A percentile compares a stretch with the other conserved stretches of the same genome.
Evolutionary conservation across 2,797 vertebrate species (phyloP).

Genomic region (Anguilla megastoma): DNA sequence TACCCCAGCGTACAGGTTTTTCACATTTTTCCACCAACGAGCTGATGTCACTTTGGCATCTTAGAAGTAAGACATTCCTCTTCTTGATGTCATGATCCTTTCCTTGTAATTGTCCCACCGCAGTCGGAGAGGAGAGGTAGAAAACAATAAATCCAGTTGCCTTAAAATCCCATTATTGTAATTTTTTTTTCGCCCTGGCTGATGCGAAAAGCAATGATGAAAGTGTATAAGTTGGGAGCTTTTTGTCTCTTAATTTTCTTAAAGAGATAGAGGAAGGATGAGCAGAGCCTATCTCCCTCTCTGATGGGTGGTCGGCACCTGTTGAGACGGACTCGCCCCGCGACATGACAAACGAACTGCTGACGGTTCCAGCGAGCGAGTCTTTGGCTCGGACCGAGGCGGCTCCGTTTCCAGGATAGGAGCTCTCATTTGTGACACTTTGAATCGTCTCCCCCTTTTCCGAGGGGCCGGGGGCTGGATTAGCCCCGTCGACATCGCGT

Average conservation of each 20-base stretch:
- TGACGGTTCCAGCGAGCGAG: background rate
- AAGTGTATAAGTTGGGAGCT: background rate
- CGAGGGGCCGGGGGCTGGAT: background rate
- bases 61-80: background rate
- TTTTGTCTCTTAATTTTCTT: background rate
- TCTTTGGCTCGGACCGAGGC: background rate
- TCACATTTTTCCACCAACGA: background rate
- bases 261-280: background rate
- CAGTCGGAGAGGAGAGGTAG: no score
- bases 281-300: background rate
- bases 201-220: background rate
- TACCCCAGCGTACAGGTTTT: no score
- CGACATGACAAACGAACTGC: slow-evolving; percentile 3
- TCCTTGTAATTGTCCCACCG: background rate
- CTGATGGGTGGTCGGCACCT: background rate
- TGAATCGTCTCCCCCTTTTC: background rate
- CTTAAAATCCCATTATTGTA: slow-evolving; percentile 8
- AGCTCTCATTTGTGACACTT: background rate
- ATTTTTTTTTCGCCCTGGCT: background rate
- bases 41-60: background rate
- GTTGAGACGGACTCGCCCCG: background rate
- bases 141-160: background rate
- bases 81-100: background rate
- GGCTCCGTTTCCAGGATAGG: slow-evolving; percentile 3
- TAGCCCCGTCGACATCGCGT: background rate